Base-by-base conservation (phyloP, 1,140 invertebrate genomes). In the Diachasma alloeum region DNA sequence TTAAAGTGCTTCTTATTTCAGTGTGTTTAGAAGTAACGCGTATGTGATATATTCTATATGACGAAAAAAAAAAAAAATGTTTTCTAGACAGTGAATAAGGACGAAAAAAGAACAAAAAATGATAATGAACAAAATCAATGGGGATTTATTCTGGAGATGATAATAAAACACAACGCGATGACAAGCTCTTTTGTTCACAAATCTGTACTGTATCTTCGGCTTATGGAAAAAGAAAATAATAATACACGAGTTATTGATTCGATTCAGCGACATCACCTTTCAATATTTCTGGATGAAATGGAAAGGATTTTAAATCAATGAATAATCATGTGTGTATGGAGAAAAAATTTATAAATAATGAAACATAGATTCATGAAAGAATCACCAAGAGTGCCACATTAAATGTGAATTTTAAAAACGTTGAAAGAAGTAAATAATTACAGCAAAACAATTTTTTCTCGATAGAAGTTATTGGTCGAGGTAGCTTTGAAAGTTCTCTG, bases 1-100 rank as follows among this genome's bases (percentile, higher is more conserved):
- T 89, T 90, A 89, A 90, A 90, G 89, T 89, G 89, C 89, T 90
- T 90, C 89, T 90, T 90, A 90, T 89, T 90, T 90, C 87, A 88
- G 87, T 89, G 87, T 89, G 88, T 90, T 89, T 90, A 90, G 88
- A 88, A 83, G 83, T 89, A 89, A 89, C 83, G 86, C 87, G 87
- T 89, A 89, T 89, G 89, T 90, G 88, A 90, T 90, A 90, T 89
- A 89, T 89, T 87, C 85, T 89, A 89, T 89, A 89, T 87, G 84
- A 85, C 80, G 80, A 68, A 87, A 53, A 53, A 53, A 87, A 53
- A 53, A 53, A 31, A 31, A 31, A 31, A 87, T 84, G 81, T 85
- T 87, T 86, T 86, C 79, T 85, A 84, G 81, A 80, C 83, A 81
- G 80, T 81, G 79, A 31, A 70, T 72, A 81, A 68, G 79, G 66